These are phyloP conservation scores for Chouioia cunea DNA, from an alignment of 2,888 invertebrate genomes.

Conservation along the genomic window DNA sequence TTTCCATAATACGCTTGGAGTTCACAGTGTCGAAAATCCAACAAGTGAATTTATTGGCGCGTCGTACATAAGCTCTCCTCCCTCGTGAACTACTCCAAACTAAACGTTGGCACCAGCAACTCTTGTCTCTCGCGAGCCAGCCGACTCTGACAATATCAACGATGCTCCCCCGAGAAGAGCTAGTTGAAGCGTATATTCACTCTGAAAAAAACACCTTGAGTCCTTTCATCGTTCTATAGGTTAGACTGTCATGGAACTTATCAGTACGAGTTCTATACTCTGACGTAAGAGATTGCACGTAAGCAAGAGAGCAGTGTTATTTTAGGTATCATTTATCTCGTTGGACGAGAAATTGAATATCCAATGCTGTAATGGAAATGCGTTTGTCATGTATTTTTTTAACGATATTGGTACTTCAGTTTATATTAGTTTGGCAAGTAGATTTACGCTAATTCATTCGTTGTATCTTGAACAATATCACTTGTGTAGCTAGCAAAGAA, in stretches of 20 bases:
- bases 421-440: no score
- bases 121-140: slow-evolving; percentile 38
- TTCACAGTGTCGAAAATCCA: slow-evolving; percentile 55
- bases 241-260: slow-evolving; percentile 32
- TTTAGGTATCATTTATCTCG: slow-evolving; percentile 23
- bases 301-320: slow-evolving; percentile 10
- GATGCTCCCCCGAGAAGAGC: slow-evolving; percentile 32
- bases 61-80: slow-evolving; percentile 37
- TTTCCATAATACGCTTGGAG: no score
- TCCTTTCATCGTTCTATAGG: slow-evolving; percentile 38
- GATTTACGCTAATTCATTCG: no score
- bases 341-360: slow-evolving; percentile 12
- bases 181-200: slow-evolving; percentile 37
- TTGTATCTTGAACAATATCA: no score
- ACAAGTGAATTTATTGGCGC: slow-evolving; percentile 60
- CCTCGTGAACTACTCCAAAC: slow-evolving; percentile 23
- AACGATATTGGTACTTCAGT: no score
- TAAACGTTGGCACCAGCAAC: slow-evolving; percentile 9
- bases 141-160: slow-evolving; percentile 50
- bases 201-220: slow-evolving; percentile 5
- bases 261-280: slow-evolving; percentile 10
- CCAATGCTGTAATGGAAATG: no score
- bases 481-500: no score
- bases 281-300: slow-evolving; percentile 26
- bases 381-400: no score